Conservation (phyloP, 2,113 vertebrate genomes). For the Dinomys branickii region DNA sequence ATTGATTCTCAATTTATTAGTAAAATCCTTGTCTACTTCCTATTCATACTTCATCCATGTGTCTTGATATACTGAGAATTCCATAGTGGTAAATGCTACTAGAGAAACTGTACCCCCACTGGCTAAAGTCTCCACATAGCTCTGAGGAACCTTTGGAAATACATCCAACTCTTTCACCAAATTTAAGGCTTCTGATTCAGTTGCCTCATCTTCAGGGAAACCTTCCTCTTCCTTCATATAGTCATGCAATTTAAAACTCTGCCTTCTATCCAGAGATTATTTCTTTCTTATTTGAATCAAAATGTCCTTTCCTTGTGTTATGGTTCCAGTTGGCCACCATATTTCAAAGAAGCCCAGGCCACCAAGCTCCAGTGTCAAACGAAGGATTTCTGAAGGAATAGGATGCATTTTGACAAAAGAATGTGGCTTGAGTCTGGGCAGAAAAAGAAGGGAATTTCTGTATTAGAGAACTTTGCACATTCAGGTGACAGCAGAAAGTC, state of each 20-base stretch:
- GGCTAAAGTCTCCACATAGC: conserved; percentile 96
- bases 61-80: conserved; percentile 96
- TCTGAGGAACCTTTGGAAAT: conserved; percentile 98
- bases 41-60: conserved; percentile 99
- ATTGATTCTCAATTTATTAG: conserved; percentile 97
- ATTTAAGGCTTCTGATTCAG: conserved; percentile 94
- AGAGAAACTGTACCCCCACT: conserved; percentile 97
- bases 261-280: too few species aligned
- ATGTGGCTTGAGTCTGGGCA: background rate
- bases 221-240: conserved; percentile 86
- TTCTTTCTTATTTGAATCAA: too few species aligned
- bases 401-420: background rate
- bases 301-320: too few species aligned
- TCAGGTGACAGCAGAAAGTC: background rate
- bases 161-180: conserved; percentile 97
- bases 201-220: conserved; percentile 93
- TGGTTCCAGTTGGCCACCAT: too few species aligned
- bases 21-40: conserved; percentile 98
- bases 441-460: background rate
- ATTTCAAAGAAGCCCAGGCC: too few species aligned
- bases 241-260: conserved; percentile 69
- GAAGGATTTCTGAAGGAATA: background rate
- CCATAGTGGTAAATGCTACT: conserved; percentile 95
- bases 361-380: background rate
- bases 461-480: background rate